phyloP scores from a whole-genome alignment of 2,888 invertebrate species.

The Himalopsyche tibetana region DNA sequence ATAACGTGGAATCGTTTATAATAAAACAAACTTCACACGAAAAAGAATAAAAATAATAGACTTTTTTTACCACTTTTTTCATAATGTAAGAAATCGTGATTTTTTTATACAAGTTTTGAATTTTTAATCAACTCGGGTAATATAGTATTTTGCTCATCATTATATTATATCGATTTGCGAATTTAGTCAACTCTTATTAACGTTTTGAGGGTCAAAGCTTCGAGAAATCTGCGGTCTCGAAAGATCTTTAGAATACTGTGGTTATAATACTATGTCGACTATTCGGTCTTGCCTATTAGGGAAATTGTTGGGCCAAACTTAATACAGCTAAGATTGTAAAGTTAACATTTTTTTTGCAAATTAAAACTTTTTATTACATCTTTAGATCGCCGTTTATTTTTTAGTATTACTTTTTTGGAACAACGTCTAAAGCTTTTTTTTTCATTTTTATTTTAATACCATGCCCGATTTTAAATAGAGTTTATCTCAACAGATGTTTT shows the following conservation, averaged over 20 bases:
- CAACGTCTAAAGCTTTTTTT: no score
- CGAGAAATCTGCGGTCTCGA: not conserved
- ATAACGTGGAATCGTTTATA: no score
- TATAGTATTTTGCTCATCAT: not conserved
- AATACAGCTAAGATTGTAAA: not conserved
- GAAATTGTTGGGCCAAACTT: not conserved
- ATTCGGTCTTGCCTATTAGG: slow-evolving; percentile 17
- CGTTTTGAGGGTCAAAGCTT: slow-evolving; percentile 20
- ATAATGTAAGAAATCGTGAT: no score
- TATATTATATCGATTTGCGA: not conserved
- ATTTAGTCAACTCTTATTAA: not conserved
- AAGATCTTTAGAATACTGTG: slow-evolving; percentile 5
- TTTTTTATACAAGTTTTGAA: no score
- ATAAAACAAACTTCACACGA: no score
- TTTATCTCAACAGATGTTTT: no score
- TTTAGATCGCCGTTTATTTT: not conserved
- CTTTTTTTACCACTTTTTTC: no score
- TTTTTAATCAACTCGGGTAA: no score
- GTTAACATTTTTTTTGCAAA: not conserved
- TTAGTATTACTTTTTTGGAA: not conserved
- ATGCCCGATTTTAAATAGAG: no score
- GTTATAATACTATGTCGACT: not conserved
- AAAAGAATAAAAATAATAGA: no score
- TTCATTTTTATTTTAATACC: no score
- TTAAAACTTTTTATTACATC: not conserved